Evolutionary conservation across 2,797 vertebrate genomes (phyloP), one percentile per base, ranked within the genome.

Genomic region (Paguma larvata): DNA sequence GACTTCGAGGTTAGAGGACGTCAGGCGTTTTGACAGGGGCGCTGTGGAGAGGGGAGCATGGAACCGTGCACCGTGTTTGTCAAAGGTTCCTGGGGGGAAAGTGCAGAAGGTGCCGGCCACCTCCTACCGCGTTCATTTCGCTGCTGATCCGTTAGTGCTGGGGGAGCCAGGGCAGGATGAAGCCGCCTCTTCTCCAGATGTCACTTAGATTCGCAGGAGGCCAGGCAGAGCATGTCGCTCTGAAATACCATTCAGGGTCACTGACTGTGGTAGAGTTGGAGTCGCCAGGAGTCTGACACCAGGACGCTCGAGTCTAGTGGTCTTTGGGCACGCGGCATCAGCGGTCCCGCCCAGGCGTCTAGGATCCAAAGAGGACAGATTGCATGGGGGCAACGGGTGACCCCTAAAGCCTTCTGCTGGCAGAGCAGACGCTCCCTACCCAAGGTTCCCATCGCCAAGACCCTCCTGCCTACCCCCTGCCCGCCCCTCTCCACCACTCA

Each of bases 11-110:
- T 41, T 80, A 83, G 72, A 11, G n/a, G 41, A 5, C 19, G 5
- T 87, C 2, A 62, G 34, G 2, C 87, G 23, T 41, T 38, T 91
- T 44, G 91, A 92, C 84, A 85, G 88, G 89, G 53, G 41, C 44
- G 18, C 67, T 21, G 93, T 89, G 44, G 6, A 38, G 38, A 65
- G 72, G 16, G 23, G 68, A 27, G 46, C 32, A 16, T 68, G 6
- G 5, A 78, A 4, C 65, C 9, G 32, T n/a, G 84, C 38, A 25
- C 82, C 23, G 3, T 38, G 11, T 25, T 56, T 70, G 85, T 96
- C 85, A 83, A 19, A 63, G 9, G 15, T 21, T 46, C 89, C 94
- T n/a, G 41, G 10, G 14, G 72, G 38, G 30, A 32, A 34, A 48
- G 84, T 90, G 88, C 23, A 77, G 63, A 38, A 38, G 38, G 38